phyloP scores from a whole-genome alignment of 2,797 vertebrate species.

The Manis javanica region DNA sequence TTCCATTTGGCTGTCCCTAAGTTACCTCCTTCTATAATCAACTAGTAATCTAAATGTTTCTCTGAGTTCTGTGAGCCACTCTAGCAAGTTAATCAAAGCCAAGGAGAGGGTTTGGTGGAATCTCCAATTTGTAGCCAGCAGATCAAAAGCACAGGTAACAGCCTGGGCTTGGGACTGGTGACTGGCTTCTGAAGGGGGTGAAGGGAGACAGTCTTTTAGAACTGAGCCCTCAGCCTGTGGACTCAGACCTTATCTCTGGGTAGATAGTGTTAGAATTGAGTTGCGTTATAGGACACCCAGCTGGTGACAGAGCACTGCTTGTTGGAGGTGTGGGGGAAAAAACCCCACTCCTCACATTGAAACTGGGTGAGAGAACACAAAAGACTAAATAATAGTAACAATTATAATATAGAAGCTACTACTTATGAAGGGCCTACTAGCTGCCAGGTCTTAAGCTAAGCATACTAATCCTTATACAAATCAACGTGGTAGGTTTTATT shows the following conservation, averaged over 20 bases:
- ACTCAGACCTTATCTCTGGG: background rate
- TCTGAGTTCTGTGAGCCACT: background rate
- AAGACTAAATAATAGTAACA: background rate
- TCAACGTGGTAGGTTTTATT: background rate
- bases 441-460: background rate
- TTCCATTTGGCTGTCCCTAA: background rate
- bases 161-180: background rate
- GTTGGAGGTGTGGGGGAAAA: background rate
- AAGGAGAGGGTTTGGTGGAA: background rate
- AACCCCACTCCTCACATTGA: background rate
- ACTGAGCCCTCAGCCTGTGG: background rate
- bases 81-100: background rate
- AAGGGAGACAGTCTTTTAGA: background rate
- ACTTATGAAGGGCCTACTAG: background rate
- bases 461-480: background rate
- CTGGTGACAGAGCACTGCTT: background rate
- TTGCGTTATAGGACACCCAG: background rate
- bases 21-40: background rate
- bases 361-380: background rate
- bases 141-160: background rate
- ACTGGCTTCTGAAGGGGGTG: background rate
- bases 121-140: background rate
- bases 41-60: background rate
- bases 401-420: slow-evolving; percentile 2
- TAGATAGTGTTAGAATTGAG: background rate